Evolutionary conservation across 2,888 invertebrate species (phyloP).

Genomic region (Gastracanthus pulcherrimus): DNA sequence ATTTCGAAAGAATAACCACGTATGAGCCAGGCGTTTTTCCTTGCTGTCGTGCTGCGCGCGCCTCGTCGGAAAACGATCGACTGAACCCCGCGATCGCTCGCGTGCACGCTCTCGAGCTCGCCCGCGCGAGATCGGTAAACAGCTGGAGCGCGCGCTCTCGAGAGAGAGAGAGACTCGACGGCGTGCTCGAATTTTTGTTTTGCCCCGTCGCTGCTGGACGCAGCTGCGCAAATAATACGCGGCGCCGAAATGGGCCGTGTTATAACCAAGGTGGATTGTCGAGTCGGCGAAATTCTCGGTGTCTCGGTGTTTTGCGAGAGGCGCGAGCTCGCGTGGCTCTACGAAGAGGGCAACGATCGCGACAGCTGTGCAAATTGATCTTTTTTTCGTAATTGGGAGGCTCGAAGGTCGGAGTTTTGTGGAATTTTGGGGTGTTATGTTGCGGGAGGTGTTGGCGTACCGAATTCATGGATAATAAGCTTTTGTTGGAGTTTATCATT

Average conservation of each 20-base stretch:
- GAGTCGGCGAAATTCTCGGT: not conserved
- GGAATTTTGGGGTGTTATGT: not conserved
- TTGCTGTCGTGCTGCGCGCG: no score
- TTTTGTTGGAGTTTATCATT: not conserved
- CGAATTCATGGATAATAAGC: not conserved
- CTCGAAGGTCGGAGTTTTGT: not conserved
- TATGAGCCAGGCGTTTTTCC: conserved; percentile 9
- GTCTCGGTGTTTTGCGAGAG: not conserved
- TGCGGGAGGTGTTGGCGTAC: not conserved
- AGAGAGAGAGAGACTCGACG: not conserved
- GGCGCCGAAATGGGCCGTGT: no score
- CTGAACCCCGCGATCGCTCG: conserved; percentile 10
- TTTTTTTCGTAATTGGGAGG: not conserved
- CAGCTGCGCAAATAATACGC: no score
- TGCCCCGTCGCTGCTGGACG: not conserved
- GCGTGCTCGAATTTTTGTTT: not conserved
- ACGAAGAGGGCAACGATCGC: no score
- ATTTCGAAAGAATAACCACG: not conserved
- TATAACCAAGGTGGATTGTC: no score
- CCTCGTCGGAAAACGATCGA: conserved; percentile 35
- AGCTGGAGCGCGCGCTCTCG: not conserved
- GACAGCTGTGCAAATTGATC: not conserved
- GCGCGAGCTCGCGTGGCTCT: no score
- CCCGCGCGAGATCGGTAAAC: not conserved
- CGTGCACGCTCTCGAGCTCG: not conserved